Evolutionary conservation across 1,140 invertebrate species (phyloP), one percentile per base, ranked within the genome.

Genomic region (Drosophila ogumai): DNA sequence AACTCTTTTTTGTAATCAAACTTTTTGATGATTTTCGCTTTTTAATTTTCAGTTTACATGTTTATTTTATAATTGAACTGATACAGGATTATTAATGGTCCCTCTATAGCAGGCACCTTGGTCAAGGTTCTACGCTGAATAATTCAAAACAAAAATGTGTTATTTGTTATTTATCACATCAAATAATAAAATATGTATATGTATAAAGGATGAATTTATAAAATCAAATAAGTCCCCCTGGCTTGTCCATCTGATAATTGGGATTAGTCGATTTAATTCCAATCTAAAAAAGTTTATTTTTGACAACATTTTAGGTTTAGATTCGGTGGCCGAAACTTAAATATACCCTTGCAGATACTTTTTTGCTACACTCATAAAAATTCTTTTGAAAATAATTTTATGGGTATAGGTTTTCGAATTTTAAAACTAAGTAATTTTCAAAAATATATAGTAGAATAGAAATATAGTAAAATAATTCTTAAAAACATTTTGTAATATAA

Each of bases 11-110:
- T 17, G 31, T 19, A 52, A 52, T 13, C 31, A 19, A 52, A 34
- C 12, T 10, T 13, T 13, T 8, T 8, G 31, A 19, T 34, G n/a
- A 25, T 25, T 47, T 47, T 47, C 13, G 3, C 32, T 15, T 54
- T 32, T 54, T 54, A 36, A 36, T 36, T 54, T 54, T 22, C 32
- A 22, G 50, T 54, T 54, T 54, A 54, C 50, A 54, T 54, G 50
- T 54, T 54, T 54, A 54, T 54, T 54, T 54, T 54, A 38, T 54
- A 54, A 54, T 54, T 54, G 50, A 54, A 54, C 50, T 54, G 50
- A 54, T 54, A 54, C 50, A 54, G 50, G 50, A 54, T 54, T 36
- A 36, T 52, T 52, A 52, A 54, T 54, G 50, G 50, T 54, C 50
- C 50, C 50, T 54, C 50, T 54, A 54, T 54, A 54, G 50, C 50